Evolutionary conservation across 2,888 invertebrate genomes (phyloP).

Genomic region (Hipparchia sbordonii): DNA sequence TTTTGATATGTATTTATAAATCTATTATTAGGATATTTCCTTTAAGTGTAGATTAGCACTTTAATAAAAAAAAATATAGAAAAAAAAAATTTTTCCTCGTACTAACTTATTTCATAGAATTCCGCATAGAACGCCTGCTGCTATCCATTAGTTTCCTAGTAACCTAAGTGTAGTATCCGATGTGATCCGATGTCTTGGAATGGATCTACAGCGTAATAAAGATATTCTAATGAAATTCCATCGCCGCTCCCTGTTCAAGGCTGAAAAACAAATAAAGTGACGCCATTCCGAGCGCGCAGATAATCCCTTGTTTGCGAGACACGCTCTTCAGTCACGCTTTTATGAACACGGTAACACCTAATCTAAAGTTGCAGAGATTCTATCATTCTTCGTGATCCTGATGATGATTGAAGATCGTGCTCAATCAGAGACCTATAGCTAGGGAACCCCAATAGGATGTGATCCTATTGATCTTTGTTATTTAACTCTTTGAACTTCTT

Average conservation of each 20-base stretch:
- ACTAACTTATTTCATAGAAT: no score
- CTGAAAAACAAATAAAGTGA: constrained; percentile 38
- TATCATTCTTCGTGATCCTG: neutral
- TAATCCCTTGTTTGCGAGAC: constrained; percentile 27
- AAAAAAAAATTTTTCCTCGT: no score
- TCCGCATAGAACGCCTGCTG: no score
- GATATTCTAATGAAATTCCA: constrained; percentile 36
- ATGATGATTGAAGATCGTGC: neutral
- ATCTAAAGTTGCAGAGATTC: neutral
- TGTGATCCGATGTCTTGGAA: no score
- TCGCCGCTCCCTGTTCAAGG: constrained; percentile 30
- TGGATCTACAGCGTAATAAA: constrained; percentile 15
- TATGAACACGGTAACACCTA: neutral
- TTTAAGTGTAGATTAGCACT: no score
- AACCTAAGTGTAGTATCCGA: neutral
- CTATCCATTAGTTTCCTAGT: neutral
- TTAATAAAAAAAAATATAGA: no score
- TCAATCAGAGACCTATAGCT: no score
- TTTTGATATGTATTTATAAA: no score
- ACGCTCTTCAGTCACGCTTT: constrained; percentile 9
- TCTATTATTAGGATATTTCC: no score
- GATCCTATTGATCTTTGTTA: no score
- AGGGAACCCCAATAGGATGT: no score
- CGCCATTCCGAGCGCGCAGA: constrained; percentile 22
- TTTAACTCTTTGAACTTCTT: no score